Percentiles rank a stretch among this genome's conserved stretches.
Evolutionary conservation across 2,113 vertebrate genomes (phyloP).

Genomic region (Columba livia): DNA sequence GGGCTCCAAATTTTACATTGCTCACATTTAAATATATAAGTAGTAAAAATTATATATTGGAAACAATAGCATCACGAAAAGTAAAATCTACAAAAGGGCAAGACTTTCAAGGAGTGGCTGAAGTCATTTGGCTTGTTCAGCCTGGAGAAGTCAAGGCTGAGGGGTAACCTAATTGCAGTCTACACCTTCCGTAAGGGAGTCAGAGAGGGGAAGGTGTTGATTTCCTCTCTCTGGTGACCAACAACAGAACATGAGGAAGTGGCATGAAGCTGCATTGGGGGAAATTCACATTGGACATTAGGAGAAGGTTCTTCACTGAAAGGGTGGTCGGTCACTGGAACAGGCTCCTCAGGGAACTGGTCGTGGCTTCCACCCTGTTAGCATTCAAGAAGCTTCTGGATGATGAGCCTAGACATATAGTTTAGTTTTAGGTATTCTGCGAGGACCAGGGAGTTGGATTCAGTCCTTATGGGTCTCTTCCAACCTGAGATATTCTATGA

Average conservation of each 20-base stretch:
- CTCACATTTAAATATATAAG: not conserved
- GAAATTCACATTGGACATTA: not conserved
- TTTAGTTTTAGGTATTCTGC: not conserved
- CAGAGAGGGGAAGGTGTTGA: not conserved
- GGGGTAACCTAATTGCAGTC: not conserved
- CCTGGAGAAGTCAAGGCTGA: not conserved
- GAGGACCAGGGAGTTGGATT: not conserved
- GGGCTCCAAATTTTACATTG: not conserved
- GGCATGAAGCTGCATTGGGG: not conserved
- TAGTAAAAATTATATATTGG: not conserved
- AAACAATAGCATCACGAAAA: not conserved
- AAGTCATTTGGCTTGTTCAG: not conserved
- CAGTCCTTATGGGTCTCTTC: not conserved
- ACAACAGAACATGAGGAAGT: fast-evolving
- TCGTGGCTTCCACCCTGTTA: not conserved
- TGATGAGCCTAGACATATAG: fast-evolving
- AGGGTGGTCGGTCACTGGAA: fast-evolving
- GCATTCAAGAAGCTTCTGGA: not conserved
- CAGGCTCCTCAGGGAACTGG: not conserved
- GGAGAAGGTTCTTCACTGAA: not conserved
- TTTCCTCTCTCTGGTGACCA: not conserved
- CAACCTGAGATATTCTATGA: not conserved
- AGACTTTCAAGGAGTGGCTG: fast-evolving
- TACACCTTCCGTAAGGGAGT: not conserved
- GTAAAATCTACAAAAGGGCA: not conserved